phyloP scores from a whole-genome alignment of 2,888 invertebrate species.

The Mesorhabditis belari region DNA sequence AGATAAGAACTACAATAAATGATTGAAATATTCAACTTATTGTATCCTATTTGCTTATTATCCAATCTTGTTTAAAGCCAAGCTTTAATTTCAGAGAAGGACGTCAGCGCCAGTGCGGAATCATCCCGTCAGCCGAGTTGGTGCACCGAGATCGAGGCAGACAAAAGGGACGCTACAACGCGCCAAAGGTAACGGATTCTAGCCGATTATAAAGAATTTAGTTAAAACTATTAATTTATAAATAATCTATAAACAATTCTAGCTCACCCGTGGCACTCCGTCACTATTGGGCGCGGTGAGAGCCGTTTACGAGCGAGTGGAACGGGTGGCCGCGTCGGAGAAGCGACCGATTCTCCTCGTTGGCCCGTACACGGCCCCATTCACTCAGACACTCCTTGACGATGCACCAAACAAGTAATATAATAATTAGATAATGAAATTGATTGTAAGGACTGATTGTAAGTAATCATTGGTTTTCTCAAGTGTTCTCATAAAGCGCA shows the following conservation, averaged over 20 bases:
- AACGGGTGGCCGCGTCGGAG: slow-evolving; percentile 78
- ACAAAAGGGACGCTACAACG: slow-evolving; percentile 5
- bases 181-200: background rate
- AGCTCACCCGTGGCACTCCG: background rate
- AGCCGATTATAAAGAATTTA: too few species aligned
- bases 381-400: slow-evolving; percentile 79
- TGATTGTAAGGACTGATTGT: too few species aligned
- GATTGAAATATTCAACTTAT: too few species aligned
- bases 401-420: slow-evolving; percentile 59
- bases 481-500: background rate
- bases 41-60: too few species aligned
- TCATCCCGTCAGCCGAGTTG: slow-evolving; percentile 75
- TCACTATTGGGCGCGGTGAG: slow-evolving; percentile 37
- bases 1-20: too few species aligned
- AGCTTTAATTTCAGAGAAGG: too few species aligned
- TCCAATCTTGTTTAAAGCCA: too few species aligned
- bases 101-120: slow-evolving; percentile 71
- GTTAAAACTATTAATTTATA: background rate
- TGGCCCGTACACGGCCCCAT: slow-evolving; percentile 83
- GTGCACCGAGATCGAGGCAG: slow-evolving; percentile 6
- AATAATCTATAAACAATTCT: background rate
- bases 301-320: slow-evolving; percentile 74
- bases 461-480: background rate
- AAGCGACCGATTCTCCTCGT: slow-evolving; percentile 80
- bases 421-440: too few species aligned